These are phyloP conservation scores for Acanthosoma haemorrhoidale DNA, from an alignment of 2,888 invertebrate genomes.

Conservation along the genomic window DNA sequence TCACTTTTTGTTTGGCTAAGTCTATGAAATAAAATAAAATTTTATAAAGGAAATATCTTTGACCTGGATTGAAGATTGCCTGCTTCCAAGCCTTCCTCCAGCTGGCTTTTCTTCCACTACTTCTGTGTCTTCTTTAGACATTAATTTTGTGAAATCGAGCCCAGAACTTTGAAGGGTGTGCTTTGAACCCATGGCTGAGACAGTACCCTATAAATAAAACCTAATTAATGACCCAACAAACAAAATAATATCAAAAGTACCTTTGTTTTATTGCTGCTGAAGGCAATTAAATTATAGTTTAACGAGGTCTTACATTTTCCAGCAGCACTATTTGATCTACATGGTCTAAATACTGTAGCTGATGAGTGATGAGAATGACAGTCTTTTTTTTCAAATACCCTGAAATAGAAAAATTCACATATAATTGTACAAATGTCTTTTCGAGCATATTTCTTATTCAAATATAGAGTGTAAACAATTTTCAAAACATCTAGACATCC, in stretches of 20 bases:
- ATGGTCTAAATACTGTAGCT: constrained; percentile 68
- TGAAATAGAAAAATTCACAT: constrained; percentile 47
- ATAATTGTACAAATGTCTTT: no score
- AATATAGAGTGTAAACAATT: no score
- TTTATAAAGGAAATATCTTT: no score
- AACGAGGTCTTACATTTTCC: constrained; percentile 46
- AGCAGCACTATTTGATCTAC: constrained; percentile 55
- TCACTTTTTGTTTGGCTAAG: no score
- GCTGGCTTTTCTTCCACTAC: constrained; percentile 42
- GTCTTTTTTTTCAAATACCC: constrained; percentile 60
- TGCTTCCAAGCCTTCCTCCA: constrained; percentile 5
- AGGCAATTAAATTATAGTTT: not conserved
- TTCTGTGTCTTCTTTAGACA: constrained; percentile 53
- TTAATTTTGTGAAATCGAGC: constrained; percentile 68
- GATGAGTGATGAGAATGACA: constrained; percentile 75
- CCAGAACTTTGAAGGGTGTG: constrained; percentile 66
- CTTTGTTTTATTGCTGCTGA: not conserved
- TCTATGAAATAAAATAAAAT: no score
- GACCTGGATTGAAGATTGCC: constrained; percentile 40
- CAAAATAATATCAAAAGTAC: not conserved
- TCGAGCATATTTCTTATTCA: no score
- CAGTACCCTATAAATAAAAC: constrained; percentile 46
- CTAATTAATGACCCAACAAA: not conserved
- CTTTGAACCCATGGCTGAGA: constrained; percentile 56
- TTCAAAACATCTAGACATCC: no score